Conservation (phyloP, 2,113 vertebrate species). For the Crotalus horridus region DNA sequence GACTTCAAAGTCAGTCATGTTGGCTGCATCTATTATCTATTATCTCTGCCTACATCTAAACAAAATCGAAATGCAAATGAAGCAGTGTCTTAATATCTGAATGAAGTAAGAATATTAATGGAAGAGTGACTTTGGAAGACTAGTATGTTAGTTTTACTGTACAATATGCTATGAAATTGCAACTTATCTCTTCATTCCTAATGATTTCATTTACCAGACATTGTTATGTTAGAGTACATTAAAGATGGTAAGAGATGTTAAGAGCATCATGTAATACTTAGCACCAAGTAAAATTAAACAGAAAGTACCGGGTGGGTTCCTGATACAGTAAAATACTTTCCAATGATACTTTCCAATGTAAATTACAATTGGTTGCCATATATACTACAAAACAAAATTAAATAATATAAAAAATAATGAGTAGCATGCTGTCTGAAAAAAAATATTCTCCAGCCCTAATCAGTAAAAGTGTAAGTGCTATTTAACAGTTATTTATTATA, state of each 20-base stretch:
- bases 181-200: background rate
- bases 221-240: background rate
- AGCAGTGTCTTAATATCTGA: background rate
- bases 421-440: background rate
- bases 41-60: background rate
- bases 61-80: conserved; percentile 2
- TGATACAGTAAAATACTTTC: background rate
- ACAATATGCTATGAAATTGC: background rate
- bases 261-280: background rate
- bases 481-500: background rate
- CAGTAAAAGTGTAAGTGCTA: background rate
- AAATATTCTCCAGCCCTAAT: background rate
- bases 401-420: background rate
- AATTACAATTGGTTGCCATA: background rate
- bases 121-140: background rate
- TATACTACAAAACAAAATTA: background rate
- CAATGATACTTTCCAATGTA: background rate
- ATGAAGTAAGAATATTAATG: conserved; percentile 4
- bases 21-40: too few species aligned
- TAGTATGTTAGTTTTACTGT: background rate
- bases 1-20: background rate
- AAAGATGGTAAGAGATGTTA: background rate
- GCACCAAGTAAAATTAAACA: background rate
- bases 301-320: background rate
- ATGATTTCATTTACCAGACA: background rate